Evolutionary conservation across 2,113 vertebrate genomes (phyloP).

Genomic region (Ailurus styani): DNA sequence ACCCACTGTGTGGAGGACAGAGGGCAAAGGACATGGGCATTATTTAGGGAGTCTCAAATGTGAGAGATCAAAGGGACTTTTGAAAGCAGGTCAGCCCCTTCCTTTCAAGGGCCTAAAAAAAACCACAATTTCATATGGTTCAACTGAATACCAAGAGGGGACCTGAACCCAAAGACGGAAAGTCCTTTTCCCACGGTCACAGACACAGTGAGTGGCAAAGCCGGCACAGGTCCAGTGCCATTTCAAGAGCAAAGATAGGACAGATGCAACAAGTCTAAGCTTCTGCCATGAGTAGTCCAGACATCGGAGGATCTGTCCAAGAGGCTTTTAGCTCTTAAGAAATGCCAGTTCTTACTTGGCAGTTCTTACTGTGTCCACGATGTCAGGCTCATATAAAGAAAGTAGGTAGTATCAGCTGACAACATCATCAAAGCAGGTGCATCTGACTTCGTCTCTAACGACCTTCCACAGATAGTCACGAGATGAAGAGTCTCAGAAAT

Average conservation of each 20-base stretch:
- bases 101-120: not conserved
- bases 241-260: not conserved
- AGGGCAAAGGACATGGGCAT: not conserved
- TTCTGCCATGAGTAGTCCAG: not conserved
- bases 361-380: not conserved
- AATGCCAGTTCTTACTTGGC: not conserved
- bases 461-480: not conserved
- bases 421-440: not conserved
- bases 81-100: not conserved
- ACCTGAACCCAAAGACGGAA: not conserved
- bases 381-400: not conserved
- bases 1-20: not conserved
- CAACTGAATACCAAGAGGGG: not conserved
- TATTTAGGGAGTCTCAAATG: not conserved
- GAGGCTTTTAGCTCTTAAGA: not conserved
- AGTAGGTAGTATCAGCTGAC: not conserved
- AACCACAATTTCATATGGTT: not conserved
- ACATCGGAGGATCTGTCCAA: not conserved
- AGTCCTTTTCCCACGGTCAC: not conserved
- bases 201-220: not conserved
- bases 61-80: not conserved
- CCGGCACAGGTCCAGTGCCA: fast-evolving
- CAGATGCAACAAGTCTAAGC: too few species aligned
- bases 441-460: not conserved
- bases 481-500: not conserved